Percentiles rank a stretch among this genome's conserved stretches.
These are phyloP conservation scores for Thysanoteuthis rhombus DNA, from an alignment of 2,888 invertebrate genomes.

Conservation along the genomic window DNA sequence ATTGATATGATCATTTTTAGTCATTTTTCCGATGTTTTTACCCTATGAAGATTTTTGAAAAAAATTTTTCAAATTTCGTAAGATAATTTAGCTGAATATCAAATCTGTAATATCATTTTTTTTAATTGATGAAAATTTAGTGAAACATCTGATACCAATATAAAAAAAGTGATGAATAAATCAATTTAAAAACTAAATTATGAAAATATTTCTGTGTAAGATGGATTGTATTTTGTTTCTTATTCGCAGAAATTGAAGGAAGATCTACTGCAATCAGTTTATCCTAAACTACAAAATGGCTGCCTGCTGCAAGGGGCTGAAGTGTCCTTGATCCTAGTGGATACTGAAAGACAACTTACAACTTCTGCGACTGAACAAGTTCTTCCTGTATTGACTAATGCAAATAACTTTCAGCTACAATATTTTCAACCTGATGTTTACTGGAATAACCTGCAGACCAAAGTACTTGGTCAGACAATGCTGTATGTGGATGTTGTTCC, in stretches of 20 bases:
- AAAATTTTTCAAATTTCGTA: no score
- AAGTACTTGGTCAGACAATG: slow-evolving; percentile 81
- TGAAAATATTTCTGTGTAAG: no score
- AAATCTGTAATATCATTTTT: no score
- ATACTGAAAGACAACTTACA: neutral
- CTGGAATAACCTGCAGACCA: slow-evolving; percentile 74
- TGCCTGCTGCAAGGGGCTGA: neutral
- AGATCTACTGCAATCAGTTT: neutral
- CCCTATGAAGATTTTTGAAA: no score
- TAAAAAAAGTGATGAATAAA: no score
- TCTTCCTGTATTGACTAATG: neutral
- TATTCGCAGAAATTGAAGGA: neutral
- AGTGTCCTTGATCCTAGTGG: neutral
- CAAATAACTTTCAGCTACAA: slow-evolving; percentile 24
- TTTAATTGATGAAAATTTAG: no score
- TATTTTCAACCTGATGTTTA: slow-evolving; percentile 49
- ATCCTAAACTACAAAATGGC: neutral
- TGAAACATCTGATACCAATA: no score
- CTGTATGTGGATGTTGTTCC: slow-evolving; percentile 83
- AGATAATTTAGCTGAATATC: no score
- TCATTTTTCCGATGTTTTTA: no score
- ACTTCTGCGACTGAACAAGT: neutral
- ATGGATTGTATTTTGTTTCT: neutral
- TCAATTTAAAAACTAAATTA: no score
- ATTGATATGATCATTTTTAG: no score